Conservation (phyloP, 2,797 vertebrate genomes). For the Pithecia hirsuta region DNA sequence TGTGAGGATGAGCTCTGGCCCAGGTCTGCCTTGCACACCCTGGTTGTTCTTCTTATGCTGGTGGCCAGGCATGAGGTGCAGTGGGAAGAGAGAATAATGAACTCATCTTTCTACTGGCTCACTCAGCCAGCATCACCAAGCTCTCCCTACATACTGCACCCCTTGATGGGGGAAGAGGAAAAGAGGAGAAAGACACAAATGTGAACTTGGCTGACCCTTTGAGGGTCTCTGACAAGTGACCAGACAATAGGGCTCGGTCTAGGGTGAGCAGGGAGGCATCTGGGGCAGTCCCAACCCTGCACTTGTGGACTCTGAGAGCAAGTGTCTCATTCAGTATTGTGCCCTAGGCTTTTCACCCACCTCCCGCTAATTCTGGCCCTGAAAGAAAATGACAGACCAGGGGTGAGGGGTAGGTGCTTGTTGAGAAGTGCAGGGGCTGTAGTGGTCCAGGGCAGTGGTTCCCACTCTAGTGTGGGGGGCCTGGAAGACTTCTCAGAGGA, state of each 20-base stretch:
- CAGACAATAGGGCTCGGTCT: not conserved
- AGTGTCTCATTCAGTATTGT: fast-evolving
- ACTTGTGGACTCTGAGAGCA: too few relatives aligned
- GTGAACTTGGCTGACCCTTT: not conserved
- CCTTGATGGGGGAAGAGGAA: not conserved
- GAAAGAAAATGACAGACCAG: too few relatives aligned
- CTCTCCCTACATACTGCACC: fast-evolving
- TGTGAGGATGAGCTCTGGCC: not conserved
- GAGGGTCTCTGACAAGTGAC: not conserved
- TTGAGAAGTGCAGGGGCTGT: not conserved
- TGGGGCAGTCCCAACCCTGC: too few relatives aligned
- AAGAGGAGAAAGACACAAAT: not conserved
- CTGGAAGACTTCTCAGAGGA: not conserved
- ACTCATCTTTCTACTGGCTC: not conserved
- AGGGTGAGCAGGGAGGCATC: not conserved
- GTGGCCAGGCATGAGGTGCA: too few relatives aligned
- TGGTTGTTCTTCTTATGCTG: too few relatives aligned
- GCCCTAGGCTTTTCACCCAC: not conserved
- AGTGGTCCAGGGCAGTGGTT: not conserved
- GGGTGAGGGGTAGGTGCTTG: not conserved
- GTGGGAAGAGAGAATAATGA: fast-evolving
- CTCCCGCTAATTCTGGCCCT: not conserved
- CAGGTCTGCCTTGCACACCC: not conserved
- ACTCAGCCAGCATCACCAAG: not conserved
- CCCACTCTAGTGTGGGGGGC: not conserved